A percentile compares a stretch with the other conserved stretches of the same genome.
Evolutionary conservation across 2,888 invertebrate genomes (phyloP).

Genomic region (Cosmia trapezina): DNA sequence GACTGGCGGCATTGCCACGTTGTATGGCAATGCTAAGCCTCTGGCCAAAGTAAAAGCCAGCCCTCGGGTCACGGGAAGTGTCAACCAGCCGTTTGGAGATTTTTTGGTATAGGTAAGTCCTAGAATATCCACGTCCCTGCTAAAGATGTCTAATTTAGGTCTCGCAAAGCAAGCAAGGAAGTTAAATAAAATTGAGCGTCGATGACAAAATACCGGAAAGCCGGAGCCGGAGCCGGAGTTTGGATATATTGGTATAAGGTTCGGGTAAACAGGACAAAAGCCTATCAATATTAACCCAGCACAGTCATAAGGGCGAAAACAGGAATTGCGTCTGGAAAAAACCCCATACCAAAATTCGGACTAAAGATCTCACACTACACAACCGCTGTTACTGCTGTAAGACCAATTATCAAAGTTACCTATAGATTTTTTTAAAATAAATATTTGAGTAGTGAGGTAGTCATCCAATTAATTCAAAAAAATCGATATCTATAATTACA

Average conservation of each 20-base stretch:
- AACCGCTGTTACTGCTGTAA: background rate
- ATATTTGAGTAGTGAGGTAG: slow-evolving; percentile 25
- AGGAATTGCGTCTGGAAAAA: background rate
- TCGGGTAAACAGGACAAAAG: background rate
- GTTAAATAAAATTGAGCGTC: background rate
- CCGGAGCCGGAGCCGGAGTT: too few relatives aligned
- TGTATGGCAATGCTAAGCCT: too few relatives aligned
- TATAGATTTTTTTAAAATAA: slow-evolving; percentile 26
- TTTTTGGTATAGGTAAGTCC: too few relatives aligned
- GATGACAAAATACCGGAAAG: background rate
- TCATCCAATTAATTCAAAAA: slow-evolving; percentile 30
- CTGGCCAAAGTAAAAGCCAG: too few relatives aligned
- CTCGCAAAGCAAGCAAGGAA: background rate
- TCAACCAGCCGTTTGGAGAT: too few relatives aligned
- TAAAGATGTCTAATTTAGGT: too few relatives aligned
- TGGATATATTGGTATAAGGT: background rate
- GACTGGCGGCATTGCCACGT: too few relatives aligned
- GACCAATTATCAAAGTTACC: slow-evolving; percentile 23
- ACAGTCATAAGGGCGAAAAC: background rate
- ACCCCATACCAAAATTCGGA: background rate
- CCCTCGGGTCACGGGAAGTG: too few relatives aligned
- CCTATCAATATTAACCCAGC: background rate
- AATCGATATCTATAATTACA: slow-evolving; percentile 56
- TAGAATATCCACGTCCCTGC: too few relatives aligned
- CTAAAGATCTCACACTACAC: background rate